These are phyloP conservation scores for Zaprionus capensis DNA, from an alignment of 1,140 invertebrate genomes.

Conservation along the genomic window DNA sequence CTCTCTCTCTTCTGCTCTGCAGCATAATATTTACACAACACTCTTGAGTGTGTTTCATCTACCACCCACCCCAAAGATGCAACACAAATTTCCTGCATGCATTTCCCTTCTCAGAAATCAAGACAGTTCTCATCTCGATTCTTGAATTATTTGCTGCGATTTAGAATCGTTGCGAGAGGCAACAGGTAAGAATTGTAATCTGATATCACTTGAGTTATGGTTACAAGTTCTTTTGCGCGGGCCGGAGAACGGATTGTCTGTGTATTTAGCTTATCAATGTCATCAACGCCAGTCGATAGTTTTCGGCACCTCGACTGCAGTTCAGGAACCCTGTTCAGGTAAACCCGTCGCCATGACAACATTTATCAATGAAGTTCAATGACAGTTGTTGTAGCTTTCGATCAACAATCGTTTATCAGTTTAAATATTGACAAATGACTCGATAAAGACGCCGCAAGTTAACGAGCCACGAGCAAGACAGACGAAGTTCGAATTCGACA, in stretches of 20 bases:
- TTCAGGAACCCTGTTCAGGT: constrained; percentile 2
- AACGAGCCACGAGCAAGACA: not conserved
- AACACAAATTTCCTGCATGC: constrained; percentile 44
- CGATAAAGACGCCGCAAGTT: constrained; percentile 55
- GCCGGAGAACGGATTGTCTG: constrained; percentile 16
- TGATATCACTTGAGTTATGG: constrained; percentile 40
- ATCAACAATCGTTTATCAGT: constrained; percentile 74
- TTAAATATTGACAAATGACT: constrained; percentile 63
- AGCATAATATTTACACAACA: constrained; percentile 67
- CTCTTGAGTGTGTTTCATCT: constrained; percentile 60
- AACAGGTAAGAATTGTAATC: constrained; percentile 67
- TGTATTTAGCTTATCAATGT: constrained; percentile 72
- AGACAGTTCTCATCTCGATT: constrained; percentile 53
- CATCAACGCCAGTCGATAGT: constrained; percentile 59
- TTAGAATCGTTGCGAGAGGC: constrained; percentile 37
- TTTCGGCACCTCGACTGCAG: constrained; percentile 36
- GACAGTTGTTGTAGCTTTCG: constrained; percentile 69
- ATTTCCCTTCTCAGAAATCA: constrained; percentile 62
- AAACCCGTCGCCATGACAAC: constrained; percentile 25
- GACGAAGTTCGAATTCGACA: constrained; percentile 7
- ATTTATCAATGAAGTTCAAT: constrained; percentile 83
- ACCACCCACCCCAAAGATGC: constrained; percentile 9
- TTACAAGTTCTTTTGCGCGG: constrained; percentile 6
- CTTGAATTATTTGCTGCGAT: constrained; percentile 67
- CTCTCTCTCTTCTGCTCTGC: not conserved